Percentiles rank a stretch among this genome's conserved stretches.
phyloP scores from a whole-genome alignment of 2,888 invertebrate species.

The Leucophenga montana region DNA sequence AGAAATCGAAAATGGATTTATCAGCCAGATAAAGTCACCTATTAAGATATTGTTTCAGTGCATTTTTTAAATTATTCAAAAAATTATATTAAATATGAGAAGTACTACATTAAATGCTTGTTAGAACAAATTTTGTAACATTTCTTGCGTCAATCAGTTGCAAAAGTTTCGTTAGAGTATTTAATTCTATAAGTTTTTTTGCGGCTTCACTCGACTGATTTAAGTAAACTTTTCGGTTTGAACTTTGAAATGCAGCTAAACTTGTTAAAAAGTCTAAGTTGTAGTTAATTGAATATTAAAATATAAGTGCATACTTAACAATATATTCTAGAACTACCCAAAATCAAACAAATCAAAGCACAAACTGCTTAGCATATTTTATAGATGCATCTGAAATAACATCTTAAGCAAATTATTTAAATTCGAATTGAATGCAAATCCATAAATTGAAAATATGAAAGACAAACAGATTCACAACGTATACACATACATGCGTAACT shows the following conservation, averaged over 20 bases:
- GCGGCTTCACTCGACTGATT: background rate
- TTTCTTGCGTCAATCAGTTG: too few relatives aligned
- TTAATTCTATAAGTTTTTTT: background rate
- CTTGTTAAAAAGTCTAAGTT: slow-evolving; percentile 49
- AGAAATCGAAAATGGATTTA: too few relatives aligned
- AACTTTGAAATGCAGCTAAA: background rate
- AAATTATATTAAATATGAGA: too few relatives aligned
- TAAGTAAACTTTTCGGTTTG: background rate
- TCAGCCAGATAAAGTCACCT: too few relatives aligned
- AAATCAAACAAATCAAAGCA: slow-evolving; percentile 16
- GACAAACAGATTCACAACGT: too few relatives aligned
- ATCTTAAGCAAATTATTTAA: slow-evolving; percentile 25
- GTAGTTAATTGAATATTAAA: slow-evolving; percentile 55
- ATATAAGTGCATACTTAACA: slow-evolving; percentile 58
- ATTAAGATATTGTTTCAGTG: too few relatives aligned
- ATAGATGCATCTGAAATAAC: slow-evolving; percentile 41
- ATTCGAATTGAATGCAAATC: too few relatives aligned
- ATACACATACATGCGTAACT: too few relatives aligned
- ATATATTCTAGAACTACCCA: slow-evolving; percentile 46
- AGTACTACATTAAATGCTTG: too few relatives aligned
- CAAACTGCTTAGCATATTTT: slow-evolving; percentile 37
- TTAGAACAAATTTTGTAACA: too few relatives aligned
- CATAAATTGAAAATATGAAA: too few relatives aligned
- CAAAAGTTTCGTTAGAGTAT: background rate
- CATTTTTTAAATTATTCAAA: too few relatives aligned